Evolutionary conservation across 2,113 vertebrate genomes (phyloP).

Genomic region (Eulacestoma nigropectus): DNA sequence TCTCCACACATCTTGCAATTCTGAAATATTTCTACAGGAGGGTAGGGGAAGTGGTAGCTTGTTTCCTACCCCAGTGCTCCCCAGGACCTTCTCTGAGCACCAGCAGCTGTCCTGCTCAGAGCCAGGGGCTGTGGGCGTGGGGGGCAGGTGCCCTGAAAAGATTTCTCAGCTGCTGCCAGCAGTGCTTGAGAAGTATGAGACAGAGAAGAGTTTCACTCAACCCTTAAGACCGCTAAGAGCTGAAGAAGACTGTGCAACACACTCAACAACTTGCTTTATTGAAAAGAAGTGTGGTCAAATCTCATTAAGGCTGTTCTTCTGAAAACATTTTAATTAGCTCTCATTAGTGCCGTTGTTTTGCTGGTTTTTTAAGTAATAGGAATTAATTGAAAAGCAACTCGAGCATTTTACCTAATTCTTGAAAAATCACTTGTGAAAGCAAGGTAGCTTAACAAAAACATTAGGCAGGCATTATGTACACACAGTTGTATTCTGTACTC

Average conservation of each 20-base stretch:
- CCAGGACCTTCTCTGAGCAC: neutral
- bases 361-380: neutral
- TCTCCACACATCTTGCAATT: neutral
- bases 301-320: neutral
- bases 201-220: neutral
- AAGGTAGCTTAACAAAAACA: neutral
- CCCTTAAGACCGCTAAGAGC: neutral
- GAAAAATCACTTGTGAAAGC: neutral
- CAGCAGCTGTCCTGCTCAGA: fast-evolving
- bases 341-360: neutral
- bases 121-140: neutral
- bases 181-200: neutral
- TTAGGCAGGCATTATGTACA: neutral
- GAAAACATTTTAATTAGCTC: neutral
- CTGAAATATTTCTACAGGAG: neutral
- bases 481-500: neutral
- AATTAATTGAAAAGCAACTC: neutral
- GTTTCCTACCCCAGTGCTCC: neutral
- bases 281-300: neutral
- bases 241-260: neutral
- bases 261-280: neutral
- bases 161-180: neutral
- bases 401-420: neutral
- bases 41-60: neutral
- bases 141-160: neutral